Base-by-base conservation (phyloP, 2,888 invertebrate species). In the Athalia cordata region DNA sequence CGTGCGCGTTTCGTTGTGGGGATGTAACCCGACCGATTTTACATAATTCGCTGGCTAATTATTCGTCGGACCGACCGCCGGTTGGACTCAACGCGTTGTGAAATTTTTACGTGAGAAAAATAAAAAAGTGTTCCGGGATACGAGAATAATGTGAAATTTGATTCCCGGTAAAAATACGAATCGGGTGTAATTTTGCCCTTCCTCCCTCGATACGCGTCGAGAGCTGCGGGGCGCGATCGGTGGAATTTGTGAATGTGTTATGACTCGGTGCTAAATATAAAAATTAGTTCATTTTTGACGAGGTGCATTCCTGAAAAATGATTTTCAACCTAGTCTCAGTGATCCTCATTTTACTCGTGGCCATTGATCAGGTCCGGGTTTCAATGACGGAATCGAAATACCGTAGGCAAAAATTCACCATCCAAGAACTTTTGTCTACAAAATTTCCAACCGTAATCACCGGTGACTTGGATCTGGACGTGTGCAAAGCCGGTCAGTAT, bases 401-500 rank as follows among this genome's bases (percentile, higher is more conserved):
- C 49, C 84, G 29, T 2, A 2, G 82, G 49, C 84, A 79, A 80
- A 92, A 90, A 85, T 95, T 92, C 87, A 94, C 94, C 77, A 92
- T 94, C 86, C 94, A 95, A 47, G 94, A 96, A 86, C 90, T 96
- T 82, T 88, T 95, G 85, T 92, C 90, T 77, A 92, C 91, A 77
- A 91, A 92, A 82, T 96, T 95, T 85, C 93, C 94, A 66, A 92
- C 92, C 80, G 94, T 94, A 87, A 93, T 94, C 80, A 95, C 95
- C 65, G 92, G 93, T 81, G 96, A 96, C 89, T 90, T 95, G 82
- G 95, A 96, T 88, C 91, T 96, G 92, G 96, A 96, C 91, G 95
- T 96, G 78, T 96, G 96, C 91, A 96, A 96, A 93, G 95, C 96
- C 89, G 95, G 96, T 96, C 91, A 94, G 94, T 91, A 81, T 45